Conservation (phyloP, 2,888 invertebrate genomes). For the Agrotis ipsilon region DNA sequence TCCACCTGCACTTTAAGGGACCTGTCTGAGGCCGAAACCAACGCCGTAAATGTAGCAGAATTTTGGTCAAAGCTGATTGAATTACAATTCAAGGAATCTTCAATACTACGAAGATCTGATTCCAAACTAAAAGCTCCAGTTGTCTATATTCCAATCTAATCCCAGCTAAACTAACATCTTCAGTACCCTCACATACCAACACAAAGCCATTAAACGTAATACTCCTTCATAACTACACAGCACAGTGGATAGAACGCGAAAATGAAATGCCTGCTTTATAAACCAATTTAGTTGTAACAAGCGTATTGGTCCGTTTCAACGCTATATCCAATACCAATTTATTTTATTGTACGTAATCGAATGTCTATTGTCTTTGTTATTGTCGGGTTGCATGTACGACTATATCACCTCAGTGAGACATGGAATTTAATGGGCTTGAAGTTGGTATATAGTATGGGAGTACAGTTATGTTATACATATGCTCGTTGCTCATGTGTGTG, state of each 20-base stretch:
- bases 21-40: no score
- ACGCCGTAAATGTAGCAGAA: no score
- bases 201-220: conserved; percentile 29
- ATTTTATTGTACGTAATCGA: conserved; percentile 68
- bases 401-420: conserved; percentile 55
- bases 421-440: conserved; percentile 46
- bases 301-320: conserved; percentile 56
- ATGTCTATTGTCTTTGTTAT: conserved; percentile 66
- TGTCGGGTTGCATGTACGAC: conserved; percentile 61
- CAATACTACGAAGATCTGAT: no score
- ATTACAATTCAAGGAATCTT: no score
- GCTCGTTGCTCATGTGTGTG: no score
- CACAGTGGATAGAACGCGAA: conserved; percentile 51
- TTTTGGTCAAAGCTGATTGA: no score
- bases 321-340: conserved; percentile 64
- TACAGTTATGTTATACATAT: neutral
- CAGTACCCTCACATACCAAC: neutral
- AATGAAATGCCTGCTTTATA: conserved; percentile 62
- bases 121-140: no score
- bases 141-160: neutral
- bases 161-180: neutral
- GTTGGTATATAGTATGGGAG: conserved; percentile 10
- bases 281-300: conserved; percentile 66
- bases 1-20: no score
- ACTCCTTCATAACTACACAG: conserved; percentile 44